These are phyloP conservation scores for Dromius quadrimaculatus DNA, from an alignment of 2,888 invertebrate species.

Conservation along the genomic window DNA sequence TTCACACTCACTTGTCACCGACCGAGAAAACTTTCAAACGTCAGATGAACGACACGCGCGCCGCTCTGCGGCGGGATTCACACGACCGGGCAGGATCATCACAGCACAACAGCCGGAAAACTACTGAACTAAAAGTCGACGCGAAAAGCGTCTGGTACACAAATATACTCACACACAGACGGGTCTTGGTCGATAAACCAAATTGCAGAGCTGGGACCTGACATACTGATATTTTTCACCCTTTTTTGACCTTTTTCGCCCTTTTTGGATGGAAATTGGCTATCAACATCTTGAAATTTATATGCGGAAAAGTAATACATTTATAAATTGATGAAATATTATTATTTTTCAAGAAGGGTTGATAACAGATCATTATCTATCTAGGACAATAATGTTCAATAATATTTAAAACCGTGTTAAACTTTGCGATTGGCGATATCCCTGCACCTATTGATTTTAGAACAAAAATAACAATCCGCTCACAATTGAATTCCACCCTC, in stretches of 20 bases:
- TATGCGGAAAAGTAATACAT: background rate
- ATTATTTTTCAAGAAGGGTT: background rate
- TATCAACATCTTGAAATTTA: constrained; percentile 24
- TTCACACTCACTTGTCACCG: constrained; percentile 6
- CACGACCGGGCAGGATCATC: constrained; percentile 9
- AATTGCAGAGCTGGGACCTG: constrained; percentile 39
- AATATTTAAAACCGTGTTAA: no score
- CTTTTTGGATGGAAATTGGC: constrained; percentile 1
- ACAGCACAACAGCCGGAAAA: constrained; percentile 35
- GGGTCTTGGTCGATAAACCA: constrained; percentile 42
- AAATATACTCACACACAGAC: background rate
- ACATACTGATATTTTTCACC: constrained; percentile 19
- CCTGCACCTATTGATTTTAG: no score
- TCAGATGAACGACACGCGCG: constrained; percentile 20
- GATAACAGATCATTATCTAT: no score
- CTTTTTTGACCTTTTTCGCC: constrained; percentile 9
- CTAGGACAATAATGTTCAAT: no score
- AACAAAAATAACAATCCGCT: no score
- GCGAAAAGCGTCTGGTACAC: constrained; percentile 7
- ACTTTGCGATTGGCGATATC: no score
- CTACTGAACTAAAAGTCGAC: constrained; percentile 47
- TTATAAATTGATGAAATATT: background rate
- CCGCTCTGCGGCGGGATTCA: background rate
- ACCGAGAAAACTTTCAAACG: constrained; percentile 21
- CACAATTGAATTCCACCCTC: no score